Evolutionary conservation across 2,797 vertebrate species (phyloP), one percentile per base, ranked within the genome.

Genomic region (Uromys caudimaculatus): DNA sequence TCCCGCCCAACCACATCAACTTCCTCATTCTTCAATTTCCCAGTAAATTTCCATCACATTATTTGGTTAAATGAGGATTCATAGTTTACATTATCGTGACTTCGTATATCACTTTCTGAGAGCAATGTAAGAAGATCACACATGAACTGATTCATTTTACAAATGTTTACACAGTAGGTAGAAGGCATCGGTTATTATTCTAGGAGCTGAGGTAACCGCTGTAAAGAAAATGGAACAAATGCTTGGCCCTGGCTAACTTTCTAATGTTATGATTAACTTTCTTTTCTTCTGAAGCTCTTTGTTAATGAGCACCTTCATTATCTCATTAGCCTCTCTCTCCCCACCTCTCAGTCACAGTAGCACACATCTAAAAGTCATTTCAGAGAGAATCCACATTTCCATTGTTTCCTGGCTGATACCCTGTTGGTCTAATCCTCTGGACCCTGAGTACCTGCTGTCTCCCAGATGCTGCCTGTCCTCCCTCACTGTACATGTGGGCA

Each of bases 271-370:
- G 50, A 94, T 86, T 50, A 4, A 87, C 58, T 77, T 91, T 93
- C 6, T 29, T 87, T 91, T 78, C 32, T 62, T 58, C 75, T 83
- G 14, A 41, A 92, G 69, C 6, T 92, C 54, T 44, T 75, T 73
- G 21, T 67, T 96, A 76, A 62, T 24, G 64, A 79, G 71, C 62
- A 35, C 64, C 47, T 73, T 87, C 50, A 27, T 95, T 71, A 79
- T 91, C 71, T 89, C 93, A 52, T 94, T 94, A 84, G 56, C 50
- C 82, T 87, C 38, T 32, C 89, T 81, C 89, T 73, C 78, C 90
- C 76, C 64, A 83, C 67, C 10, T 71, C 10, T 64, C 32, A 56
- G 32, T 77, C 69, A 89, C 1, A 64, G 81, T 54, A 81, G 54
- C 50, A 82, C 5, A 84, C 38, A 67, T 54, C 13, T 54, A 44